Percentiles rank a stretch among this genome's conserved stretches.
phyloP scores from a whole-genome alignment of 2,888 invertebrate species.

The Aethes cnicana region DNA sequence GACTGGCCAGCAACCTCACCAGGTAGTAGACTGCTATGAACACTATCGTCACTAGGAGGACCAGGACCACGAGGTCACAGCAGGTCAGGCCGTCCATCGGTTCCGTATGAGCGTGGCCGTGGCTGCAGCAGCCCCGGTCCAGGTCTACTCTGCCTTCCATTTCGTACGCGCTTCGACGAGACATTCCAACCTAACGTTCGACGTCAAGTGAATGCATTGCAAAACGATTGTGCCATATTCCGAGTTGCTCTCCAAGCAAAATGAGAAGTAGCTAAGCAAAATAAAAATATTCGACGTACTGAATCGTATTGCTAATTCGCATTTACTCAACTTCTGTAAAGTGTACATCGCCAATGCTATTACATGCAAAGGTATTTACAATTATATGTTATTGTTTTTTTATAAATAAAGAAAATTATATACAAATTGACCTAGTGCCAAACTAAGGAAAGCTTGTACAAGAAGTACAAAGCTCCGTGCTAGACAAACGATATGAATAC shows the following conservation, averaged over 20 bases:
- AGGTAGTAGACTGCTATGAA: conserved; percentile 44
- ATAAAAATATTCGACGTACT: no score
- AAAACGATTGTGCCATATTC: not conserved
- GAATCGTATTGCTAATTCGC: no score
- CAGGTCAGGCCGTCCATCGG: conserved; percentile 47
- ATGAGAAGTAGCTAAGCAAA: no score
- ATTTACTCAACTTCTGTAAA: no score
- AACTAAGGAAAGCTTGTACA: no score
- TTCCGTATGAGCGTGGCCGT: conserved; percentile 54
- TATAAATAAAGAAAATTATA: no score
- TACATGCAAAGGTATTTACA: no score
- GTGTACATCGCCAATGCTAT: no score
- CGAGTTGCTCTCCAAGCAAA: conserved; percentile 4
- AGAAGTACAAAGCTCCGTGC: no score
- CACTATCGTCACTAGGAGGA: conserved; percentile 40
- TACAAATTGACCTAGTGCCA: no score
- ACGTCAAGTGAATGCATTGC: conserved; percentile 8
- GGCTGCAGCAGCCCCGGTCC: conserved; percentile 12
- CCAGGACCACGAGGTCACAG: conserved; percentile 47
- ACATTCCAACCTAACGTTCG: conserved; percentile 6
- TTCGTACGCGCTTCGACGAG: conserved; percentile 9
- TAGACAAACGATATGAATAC: no score
- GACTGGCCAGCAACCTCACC: conserved; percentile 41
- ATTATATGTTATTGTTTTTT: no score
- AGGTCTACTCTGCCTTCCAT: conserved; percentile 9